phyloP scores from a whole-genome alignment of 2,113 vertebrate genomes.

The Tachysurus vachellii region DNA sequence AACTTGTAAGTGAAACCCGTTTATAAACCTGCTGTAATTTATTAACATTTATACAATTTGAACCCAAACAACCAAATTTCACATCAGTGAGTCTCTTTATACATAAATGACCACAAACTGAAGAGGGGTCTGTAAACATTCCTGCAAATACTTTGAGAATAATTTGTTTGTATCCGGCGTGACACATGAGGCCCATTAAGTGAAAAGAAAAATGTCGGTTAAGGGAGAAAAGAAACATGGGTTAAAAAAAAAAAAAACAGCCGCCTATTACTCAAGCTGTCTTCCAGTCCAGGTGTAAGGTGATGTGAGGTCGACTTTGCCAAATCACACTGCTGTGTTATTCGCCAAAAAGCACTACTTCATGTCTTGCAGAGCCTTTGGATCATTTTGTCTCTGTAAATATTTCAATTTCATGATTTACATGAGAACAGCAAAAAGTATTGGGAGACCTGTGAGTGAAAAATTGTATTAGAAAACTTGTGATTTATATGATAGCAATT shows the following conservation, averaged over 20 bases:
- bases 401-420: conserved; percentile 12
- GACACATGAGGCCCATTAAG: background rate
- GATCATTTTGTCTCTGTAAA: conserved; percentile 7
- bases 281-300: conserved; percentile 28
- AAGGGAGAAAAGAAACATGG: background rate
- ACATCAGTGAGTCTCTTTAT: background rate
- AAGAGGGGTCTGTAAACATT: background rate
- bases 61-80: background rate
- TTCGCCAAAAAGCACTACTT: background rate
- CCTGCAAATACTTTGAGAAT: background rate
- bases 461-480: background rate
- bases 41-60: background rate
- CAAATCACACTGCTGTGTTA: background rate
- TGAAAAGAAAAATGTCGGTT: background rate
- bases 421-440: background rate
- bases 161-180: background rate
- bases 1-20: background rate
- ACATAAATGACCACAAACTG: background rate
- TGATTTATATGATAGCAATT: background rate
- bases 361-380: background rate
- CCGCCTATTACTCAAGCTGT: background rate
- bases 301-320: conserved; percentile 5
- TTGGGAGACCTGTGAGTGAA: background rate
- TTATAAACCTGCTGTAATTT: background rate
- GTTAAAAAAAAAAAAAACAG: background rate